Percentiles rank a stretch among this genome's conserved stretches.
phyloP scores from a whole-genome alignment of 2,113 vertebrate genomes.

The Platichthys stellatus region DNA sequence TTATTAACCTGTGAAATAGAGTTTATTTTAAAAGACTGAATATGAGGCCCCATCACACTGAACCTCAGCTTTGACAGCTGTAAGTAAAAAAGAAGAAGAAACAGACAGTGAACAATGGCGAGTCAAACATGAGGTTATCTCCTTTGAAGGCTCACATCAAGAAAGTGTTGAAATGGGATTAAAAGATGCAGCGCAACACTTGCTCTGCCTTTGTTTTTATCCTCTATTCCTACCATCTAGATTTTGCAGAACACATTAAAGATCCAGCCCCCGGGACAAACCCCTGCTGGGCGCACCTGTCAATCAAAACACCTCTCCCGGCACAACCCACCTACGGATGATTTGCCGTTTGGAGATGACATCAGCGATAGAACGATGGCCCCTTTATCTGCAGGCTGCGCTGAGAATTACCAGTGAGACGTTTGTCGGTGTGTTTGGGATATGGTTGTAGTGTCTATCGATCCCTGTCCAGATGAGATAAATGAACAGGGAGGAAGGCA shows the following conservation, averaged over 20 bases:
- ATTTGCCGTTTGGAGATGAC: conserved; percentile 62
- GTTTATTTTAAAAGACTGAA: conserved; percentile 6
- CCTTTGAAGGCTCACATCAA: conserved; percentile 44
- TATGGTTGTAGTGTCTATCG: conserved; percentile 52
- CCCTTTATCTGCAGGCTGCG: conserved; percentile 69
- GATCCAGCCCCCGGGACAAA: conserved; percentile 60
- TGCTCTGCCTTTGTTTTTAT: conserved; percentile 14
- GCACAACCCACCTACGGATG: conserved; percentile 41
- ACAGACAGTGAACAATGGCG: conserved; percentile 20
- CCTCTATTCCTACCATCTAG: conserved; percentile 50
- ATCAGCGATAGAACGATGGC: conserved; percentile 58
- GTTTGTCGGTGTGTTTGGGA: conserved; percentile 57
- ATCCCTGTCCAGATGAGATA: conserved; percentile 58
- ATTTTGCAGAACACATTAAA: conserved; percentile 65
- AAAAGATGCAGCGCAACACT: conserved; percentile 43
- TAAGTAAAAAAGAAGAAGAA: conserved; percentile 12
- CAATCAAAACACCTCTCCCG: conserved; percentile 54
- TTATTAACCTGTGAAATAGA: conserved; percentile 17
- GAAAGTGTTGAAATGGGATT: conserved; percentile 54
- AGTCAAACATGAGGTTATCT: conserved; percentile 26
- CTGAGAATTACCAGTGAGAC: conserved; percentile 65
- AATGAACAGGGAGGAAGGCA: conserved; percentile 8
- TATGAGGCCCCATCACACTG: conserved; percentile 6
- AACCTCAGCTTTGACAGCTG: conserved; percentile 38
- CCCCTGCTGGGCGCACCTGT: conserved; percentile 66